Percentiles rank a stretch among this genome's conserved stretches.
Evolutionary conservation across 2,797 vertebrate species (phyloP).

Genomic region (Phalloptychus januarius): DNA sequence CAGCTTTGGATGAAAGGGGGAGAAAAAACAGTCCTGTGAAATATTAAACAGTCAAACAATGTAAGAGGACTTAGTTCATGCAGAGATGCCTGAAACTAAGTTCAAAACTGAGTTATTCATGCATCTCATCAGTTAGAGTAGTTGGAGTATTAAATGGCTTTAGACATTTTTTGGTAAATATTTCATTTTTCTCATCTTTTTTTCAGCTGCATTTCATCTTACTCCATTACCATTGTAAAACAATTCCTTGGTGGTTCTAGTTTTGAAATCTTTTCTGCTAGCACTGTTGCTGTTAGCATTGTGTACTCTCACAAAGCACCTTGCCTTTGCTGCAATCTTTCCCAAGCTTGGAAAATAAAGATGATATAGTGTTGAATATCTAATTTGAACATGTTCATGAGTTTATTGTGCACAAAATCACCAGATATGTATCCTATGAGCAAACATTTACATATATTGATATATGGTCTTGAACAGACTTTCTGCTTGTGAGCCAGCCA

Average conservation of each 20-base stretch:
- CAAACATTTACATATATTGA: background rate
- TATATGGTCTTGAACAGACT: background rate
- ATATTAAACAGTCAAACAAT: constrained; percentile 18
- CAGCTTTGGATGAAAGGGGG: constrained; percentile 3
- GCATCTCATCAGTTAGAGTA: background rate
- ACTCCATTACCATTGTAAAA: background rate
- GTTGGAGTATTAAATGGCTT: background rate
- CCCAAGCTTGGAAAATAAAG: background rate
- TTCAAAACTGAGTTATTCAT: background rate
- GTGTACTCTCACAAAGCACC: background rate
- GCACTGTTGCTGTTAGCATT: background rate
- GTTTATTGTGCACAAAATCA: too few species aligned
- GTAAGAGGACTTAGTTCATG: background rate
- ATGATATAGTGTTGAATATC: background rate
- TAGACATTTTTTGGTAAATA: background rate
- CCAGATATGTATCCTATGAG: too few species aligned
- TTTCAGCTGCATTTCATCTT: background rate
- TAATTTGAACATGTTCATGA: too few species aligned
- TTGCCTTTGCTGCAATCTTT: background rate
- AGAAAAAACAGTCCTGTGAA: constrained; percentile 7
- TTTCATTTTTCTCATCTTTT: background rate
- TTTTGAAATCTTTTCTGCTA: background rate
- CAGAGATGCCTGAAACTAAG: background rate
- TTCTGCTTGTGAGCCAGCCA: background rate
- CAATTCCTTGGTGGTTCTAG: background rate